Conservation (phyloP, 2,797 vertebrate species). For the Alca torda region DNA sequence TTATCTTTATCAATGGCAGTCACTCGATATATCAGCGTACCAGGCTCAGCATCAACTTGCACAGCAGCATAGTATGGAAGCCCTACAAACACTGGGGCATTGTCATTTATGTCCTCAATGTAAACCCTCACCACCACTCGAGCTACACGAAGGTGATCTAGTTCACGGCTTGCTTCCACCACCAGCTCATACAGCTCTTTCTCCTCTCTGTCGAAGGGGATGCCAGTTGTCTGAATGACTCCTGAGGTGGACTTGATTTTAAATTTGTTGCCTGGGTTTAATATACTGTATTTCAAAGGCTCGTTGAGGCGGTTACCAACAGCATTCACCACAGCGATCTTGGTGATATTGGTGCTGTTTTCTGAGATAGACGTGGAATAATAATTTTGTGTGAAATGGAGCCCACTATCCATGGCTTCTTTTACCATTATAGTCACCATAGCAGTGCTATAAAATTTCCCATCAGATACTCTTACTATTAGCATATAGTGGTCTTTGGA, state of each 20-base stretch:
- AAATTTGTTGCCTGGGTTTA: conserved; percentile 92
- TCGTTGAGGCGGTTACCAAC: conserved; percentile 94
- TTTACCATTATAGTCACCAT: conserved; percentile 88
- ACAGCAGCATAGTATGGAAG: conserved; percentile 97
- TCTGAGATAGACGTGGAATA: conserved; percentile 92
- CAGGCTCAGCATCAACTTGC: conserved; percentile 91
- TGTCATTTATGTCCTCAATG: conserved; percentile 95
- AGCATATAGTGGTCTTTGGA: conserved; percentile 91
- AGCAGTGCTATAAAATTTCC: conserved; percentile 90
- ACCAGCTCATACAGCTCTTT: conserved; percentile 93
- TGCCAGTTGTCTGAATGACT: conserved; percentile 91
- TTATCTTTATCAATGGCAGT: conserved; percentile 93
- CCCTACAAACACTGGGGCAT: conserved; percentile 90
- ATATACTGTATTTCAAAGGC: conserved; percentile 89
- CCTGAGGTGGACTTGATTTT: conserved; percentile 92
- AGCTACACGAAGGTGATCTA: conserved; percentile 89
- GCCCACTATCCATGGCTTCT: conserved; percentile 92
- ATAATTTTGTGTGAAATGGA: conserved; percentile 88
- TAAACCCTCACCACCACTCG: conserved; percentile 91
- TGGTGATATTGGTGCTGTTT: conserved; percentile 89
- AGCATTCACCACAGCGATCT: conserved; percentile 93
- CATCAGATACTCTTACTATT: conserved; percentile 91
- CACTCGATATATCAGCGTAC: conserved; percentile 88
- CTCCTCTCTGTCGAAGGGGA: conserved; percentile 93
- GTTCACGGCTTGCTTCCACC: conserved; percentile 91